Evolutionary conservation across 2,797 vertebrate genomes (phyloP), one percentile per base, ranked within the genome.

Genomic region (Urophycis tenuis): DNA sequence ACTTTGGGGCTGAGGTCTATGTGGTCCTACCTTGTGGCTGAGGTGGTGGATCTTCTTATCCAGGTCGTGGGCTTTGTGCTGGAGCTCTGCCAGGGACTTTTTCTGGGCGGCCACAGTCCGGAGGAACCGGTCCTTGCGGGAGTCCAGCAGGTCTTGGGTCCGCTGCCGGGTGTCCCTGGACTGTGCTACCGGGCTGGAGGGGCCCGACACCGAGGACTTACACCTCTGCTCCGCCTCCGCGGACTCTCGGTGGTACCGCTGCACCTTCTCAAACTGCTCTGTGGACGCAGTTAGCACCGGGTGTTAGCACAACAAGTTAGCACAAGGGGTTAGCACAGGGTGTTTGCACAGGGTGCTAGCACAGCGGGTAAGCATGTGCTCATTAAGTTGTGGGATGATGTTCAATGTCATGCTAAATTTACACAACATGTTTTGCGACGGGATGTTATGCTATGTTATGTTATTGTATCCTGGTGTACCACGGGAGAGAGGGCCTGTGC

Each of bases 241-340:
- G 0, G 95, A 97, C 83, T 89, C 84, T 79, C 45, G 80, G 76
- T 85, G 88, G 12, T 86, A 93, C 10, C 82, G 91, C 85, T 90
- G 84, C 60, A 96, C 89, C 15, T 91, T 92, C 41, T 93, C 79
- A 84, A 88, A 92, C n/a, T 94, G 90, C 81, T 95, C 96, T 98
- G 31, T 34, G 19, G 15, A 15, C 60, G 32, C 70, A 2, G 7
- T 41, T 6, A 12, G 39, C 5, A 6, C 39, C 2, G 12, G 2
- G 39, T 2, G 4, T 36, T 36, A 36, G 35, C 35, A 36, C 35
- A 4, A 45, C 34, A 14, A 2, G 7, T 41, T 6, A 12, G 39
- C 5, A 6, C 39, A 9, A 12, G 2, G 39, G 7, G 4, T 36
- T 36, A 36, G 35, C 35, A 36, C 35, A 4, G 12, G 2, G 35